Evolutionary conservation across 2,113 vertebrate species (phyloP), one percentile per base, ranked within the genome.

Genomic region (Platysternon megacephalum): DNA sequence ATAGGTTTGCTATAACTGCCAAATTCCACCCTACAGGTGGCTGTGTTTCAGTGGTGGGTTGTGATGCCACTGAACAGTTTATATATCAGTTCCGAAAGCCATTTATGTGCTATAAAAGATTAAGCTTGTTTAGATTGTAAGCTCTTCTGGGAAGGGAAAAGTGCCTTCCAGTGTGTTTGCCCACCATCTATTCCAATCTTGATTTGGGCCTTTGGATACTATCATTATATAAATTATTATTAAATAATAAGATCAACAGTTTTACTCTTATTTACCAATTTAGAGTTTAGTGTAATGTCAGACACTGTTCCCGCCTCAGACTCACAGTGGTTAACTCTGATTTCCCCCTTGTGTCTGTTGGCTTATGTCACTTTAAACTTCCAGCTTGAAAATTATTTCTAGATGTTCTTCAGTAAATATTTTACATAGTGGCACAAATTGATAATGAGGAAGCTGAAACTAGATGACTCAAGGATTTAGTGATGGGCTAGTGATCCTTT

Each of bases 251-350:
- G n/a, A 29, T 10, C 11, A 78, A 52, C 1, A 51, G 17, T 51
- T 87, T 79, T 68, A 19, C 21, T 82, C 79, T 51, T 42, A 10
- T 84, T 87, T 91, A 53, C 16, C 49, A 88, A 1, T 39, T 17
- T 12, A 91, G 81, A 93, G 74, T 91, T 95, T 88, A 95, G 93
- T 81, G 85, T 85, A 87, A 48, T 93, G 87, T 95, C 94, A 96
- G 51, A 84, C 72, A 61, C 72, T 86, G 22, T 93, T 68, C 83
- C 9, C 10, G 89, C 86, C 86, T 94, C 79, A 92, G 61, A 89
- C 22, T 35, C 32, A 32, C 94, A 93, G 91, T 83, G 48, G 4
- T 46, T 89, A 89, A 84, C 78, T 92, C 74, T 79, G 44, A 89
- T 65, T 65, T 65, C 61, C 32, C 13, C 65, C 35, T n/a, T n/a